These are phyloP conservation scores for Peromyscus nudipes DNA, from an alignment of 2,797 vertebrate species.

Conservation along the genomic window DNA sequence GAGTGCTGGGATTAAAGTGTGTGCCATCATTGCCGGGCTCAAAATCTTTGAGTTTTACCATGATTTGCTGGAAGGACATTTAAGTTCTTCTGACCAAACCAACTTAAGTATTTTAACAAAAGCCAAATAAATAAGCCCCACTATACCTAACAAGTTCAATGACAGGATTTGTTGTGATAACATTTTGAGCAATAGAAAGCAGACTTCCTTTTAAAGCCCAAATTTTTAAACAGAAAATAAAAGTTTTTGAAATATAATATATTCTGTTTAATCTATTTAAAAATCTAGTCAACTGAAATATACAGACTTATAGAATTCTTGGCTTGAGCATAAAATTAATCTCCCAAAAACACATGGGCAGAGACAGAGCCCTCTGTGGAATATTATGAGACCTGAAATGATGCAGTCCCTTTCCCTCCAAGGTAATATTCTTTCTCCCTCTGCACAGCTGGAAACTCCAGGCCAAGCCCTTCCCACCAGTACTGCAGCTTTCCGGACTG, in stretches of 20 bases:
- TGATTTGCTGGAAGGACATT: background rate
- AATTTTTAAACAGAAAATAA: constrained; percentile 47
- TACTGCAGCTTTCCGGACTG: background rate
- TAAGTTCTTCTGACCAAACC: constrained; percentile 39
- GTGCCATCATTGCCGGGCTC: background rate
- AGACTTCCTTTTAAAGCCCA: background rate
- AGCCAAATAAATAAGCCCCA: constrained; percentile 17
- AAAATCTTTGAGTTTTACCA: background rate
- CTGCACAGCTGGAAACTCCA: background rate
- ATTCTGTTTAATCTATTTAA: constrained; percentile 39
- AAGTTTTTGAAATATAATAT: constrained; percentile 46
- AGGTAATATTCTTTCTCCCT: background rate
- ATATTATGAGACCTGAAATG: background rate
- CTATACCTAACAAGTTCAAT: background rate
- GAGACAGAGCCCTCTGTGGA: background rate
- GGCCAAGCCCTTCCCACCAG: background rate
- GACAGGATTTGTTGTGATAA: background rate
- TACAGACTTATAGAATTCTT: constrained; percentile 40
- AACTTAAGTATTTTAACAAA: background rate
- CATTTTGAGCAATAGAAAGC: background rate
- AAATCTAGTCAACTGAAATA: constrained; percentile 37
- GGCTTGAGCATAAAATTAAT: background rate
- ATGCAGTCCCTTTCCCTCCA: constrained; percentile 22
- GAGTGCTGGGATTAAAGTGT: background rate
- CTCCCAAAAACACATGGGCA: background rate